These are phyloP conservation scores for Thamnophis elegans DNA, from an alignment of 2,797 vertebrate species.

Conservation along the genomic window DNA sequence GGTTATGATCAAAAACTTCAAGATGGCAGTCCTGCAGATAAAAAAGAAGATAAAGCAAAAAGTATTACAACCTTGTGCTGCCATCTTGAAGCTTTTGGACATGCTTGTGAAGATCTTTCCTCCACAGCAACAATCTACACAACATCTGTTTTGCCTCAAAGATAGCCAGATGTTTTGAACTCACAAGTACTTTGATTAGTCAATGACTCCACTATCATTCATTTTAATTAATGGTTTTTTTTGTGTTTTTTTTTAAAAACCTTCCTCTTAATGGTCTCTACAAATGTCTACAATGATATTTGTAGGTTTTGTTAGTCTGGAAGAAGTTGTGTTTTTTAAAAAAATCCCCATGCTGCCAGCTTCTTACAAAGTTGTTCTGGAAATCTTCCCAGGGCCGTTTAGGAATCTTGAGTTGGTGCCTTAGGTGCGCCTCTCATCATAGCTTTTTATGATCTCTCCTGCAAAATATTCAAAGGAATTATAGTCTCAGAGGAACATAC, in stretches of 20 bases:
- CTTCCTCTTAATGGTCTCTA: background rate
- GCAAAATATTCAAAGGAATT: slow-evolving; percentile 38
- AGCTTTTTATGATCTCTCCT: slow-evolving; percentile 27
- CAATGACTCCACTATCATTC: background rate
- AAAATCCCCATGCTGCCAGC: background rate
- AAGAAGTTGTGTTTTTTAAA: background rate
- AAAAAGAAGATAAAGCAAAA: background rate
- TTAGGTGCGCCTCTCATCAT: slow-evolving; percentile 29
- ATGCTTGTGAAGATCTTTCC: background rate
- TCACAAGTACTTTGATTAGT: background rate
- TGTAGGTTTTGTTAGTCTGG: background rate
- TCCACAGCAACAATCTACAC: background rate
- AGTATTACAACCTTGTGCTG: background rate
- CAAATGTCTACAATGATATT: background rate
- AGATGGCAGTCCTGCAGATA: background rate
- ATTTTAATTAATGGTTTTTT: background rate
- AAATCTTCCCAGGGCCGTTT: background rate
- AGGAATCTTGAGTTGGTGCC: slow-evolving; percentile 17
- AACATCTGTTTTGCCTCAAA: background rate
- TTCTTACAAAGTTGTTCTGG: background rate
- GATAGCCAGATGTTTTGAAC: background rate
- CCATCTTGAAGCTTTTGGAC: background rate
- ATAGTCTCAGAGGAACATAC: background rate
- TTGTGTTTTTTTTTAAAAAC: no score
- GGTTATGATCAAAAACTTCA: background rate